Conservation (phyloP, 1,140 invertebrate species). For the Asbolus verrucosus region DNA sequence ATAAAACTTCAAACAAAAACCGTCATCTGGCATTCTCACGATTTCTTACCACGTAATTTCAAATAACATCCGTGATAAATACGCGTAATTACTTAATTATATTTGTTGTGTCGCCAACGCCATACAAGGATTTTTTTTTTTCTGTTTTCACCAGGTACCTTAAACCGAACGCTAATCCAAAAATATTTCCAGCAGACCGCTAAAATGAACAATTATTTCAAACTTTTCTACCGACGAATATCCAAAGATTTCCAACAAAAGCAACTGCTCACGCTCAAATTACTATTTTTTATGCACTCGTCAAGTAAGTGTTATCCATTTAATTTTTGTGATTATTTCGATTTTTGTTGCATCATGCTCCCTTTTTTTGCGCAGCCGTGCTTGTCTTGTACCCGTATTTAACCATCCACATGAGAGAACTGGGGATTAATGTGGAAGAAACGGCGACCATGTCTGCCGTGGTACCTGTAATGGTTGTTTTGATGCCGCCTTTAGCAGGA, state of each 20-base stretch:
- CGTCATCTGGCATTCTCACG: not conserved
- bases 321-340: not conserved
- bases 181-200: too few species aligned
- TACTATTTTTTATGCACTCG: slow-evolving; percentile 82
- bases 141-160: too few species aligned
- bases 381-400: slow-evolving; percentile 86
- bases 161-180: too few species aligned
- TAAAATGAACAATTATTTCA: slow-evolving; percentile 73
- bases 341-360: slow-evolving; percentile 4
- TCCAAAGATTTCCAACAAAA: slow-evolving; percentile 78
- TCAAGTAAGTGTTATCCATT: slow-evolving; percentile 73
- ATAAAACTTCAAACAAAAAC: slow-evolving; percentile 16
- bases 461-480: slow-evolving; percentile 80
- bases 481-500: slow-evolving; percentile 83
- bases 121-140: too few species aligned
- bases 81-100: too few species aligned
- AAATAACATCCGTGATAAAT: too few species aligned
- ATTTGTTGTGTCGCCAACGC: too few species aligned
- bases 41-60: too few species aligned
- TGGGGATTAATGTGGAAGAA: slow-evolving; percentile 86
- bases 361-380: slow-evolving; percentile 70
- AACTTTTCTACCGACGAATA: slow-evolving; percentile 74
- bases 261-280: slow-evolving; percentile 78
- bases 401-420: slow-evolving; percentile 86
- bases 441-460: slow-evolving; percentile 88